Evolutionary conservation across 2,888 invertebrate species (phyloP).

Genomic region (Athalia cordata): DNA sequence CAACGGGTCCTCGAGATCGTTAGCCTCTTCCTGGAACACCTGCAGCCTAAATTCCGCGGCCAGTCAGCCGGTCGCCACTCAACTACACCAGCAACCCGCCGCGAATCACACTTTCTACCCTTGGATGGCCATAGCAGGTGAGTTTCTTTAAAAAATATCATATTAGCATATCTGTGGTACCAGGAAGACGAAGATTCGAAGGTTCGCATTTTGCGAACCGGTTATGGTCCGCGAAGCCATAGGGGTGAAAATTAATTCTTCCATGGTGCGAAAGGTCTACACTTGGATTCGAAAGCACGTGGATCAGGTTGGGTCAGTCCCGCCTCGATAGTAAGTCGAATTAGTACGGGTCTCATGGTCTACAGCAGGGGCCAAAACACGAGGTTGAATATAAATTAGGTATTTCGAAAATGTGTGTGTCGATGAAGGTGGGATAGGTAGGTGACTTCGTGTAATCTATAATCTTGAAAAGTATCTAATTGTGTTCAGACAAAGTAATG

Average conservation of each 20-base stretch:
- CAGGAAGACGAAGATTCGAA: too few species aligned
- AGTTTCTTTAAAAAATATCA: slow-evolving; percentile 72
- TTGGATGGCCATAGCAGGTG: slow-evolving; percentile 99
- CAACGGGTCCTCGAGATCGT: slow-evolving; percentile 77
- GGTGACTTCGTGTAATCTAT: too few species aligned
- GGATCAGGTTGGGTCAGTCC: slow-evolving; percentile 25
- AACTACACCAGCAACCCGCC: slow-evolving; percentile 90
- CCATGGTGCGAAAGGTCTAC: slow-evolving; percentile 34
- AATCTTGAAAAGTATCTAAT: too few species aligned
- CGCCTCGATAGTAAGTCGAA: background rate
- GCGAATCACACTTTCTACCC: slow-evolving; percentile 96
- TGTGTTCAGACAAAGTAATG: too few species aligned
- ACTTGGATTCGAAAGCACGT: slow-evolving; percentile 22
- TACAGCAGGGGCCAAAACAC: too few species aligned
- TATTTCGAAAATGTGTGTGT: too few species aligned
- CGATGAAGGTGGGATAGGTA: too few species aligned
- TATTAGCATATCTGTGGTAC: slow-evolving; percentile 26
- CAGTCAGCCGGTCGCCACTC: slow-evolving; percentile 85
- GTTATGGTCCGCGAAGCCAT: slow-evolving; percentile 29
- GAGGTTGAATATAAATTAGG: slow-evolving; percentile 16
- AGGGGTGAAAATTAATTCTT: background rate
- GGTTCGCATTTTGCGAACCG: slow-evolving; percentile 8
- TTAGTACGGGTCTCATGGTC: background rate
- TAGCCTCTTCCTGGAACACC: slow-evolving; percentile 90
- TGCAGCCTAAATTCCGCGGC: slow-evolving; percentile 90